These are phyloP conservation scores for Tamandua tetradactyla DNA, from an alignment of 2,797 vertebrate genomes.

Conservation along the genomic window DNA sequence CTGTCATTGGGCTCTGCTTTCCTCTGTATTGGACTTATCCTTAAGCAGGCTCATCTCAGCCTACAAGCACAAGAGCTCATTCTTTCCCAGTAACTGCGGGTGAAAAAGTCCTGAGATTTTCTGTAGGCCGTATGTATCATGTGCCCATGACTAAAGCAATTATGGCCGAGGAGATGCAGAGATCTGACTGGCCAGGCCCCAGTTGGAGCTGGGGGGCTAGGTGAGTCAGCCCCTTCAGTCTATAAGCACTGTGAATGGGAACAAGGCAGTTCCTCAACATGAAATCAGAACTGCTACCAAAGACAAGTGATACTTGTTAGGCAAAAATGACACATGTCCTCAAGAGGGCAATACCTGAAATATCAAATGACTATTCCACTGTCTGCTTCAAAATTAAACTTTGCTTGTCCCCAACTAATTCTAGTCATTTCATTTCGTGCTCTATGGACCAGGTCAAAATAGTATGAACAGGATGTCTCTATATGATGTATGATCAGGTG, in stretches of 20 bases:
- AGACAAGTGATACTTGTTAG: background rate
- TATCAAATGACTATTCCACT: background rate
- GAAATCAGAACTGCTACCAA: background rate
- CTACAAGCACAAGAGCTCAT: background rate
- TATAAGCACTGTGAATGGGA: background rate
- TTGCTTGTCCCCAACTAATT: background rate
- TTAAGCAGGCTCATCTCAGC: background rate
- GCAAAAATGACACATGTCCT: background rate
- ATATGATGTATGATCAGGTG: background rate
- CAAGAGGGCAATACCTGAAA: background rate
- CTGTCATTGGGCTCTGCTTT: background rate
- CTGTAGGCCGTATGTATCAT: too few species aligned
- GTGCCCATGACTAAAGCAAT: background rate
- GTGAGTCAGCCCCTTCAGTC: background rate
- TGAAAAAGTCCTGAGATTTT: background rate
- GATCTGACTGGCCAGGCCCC: background rate
- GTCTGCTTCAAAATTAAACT: background rate
- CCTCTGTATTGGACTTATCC: background rate
- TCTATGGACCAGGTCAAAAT: background rate
- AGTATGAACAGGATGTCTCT: background rate
- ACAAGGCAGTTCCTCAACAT: background rate
- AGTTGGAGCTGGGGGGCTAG: background rate
- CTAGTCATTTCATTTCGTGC: background rate
- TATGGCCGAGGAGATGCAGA: accelerated
- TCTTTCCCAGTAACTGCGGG: background rate